Percentiles rank a stretch among this genome's conserved stretches.
phyloP scores from a whole-genome alignment of 1,140 invertebrate genomes.

The Aphis craccivora region DNA sequence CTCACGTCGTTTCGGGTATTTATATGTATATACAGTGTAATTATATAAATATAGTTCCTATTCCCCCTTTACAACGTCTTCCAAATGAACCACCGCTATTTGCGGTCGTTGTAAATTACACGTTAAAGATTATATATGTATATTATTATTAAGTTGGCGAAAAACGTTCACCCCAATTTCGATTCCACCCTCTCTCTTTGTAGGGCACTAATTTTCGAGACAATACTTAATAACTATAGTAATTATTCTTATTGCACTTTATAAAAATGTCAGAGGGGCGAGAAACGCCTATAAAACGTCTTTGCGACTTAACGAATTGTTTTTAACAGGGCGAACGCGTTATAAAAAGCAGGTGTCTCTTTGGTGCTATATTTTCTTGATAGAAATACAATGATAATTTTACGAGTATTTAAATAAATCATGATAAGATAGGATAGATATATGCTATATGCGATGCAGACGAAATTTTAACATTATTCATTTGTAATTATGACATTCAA shows the following conservation, averaged over 20 bases:
- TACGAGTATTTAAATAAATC: not conserved
- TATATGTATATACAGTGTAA: not conserved
- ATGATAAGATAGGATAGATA: not conserved
- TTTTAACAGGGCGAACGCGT: not conserved
- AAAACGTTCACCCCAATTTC: slow-evolving; percentile 19
- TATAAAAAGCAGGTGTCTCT: not conserved
- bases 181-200: not conserved
- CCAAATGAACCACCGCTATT: not conserved
- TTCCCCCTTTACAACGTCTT: not conserved
- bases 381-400: not conserved
- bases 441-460: not conserved
- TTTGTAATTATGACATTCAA: not conserved
- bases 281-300: slow-evolving; percentile 19
- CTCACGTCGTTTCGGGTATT: not conserved
- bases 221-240: slow-evolving; percentile 49
- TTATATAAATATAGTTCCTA: not conserved
- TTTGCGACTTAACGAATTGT: slow-evolving; percentile 22
- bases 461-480: not conserved
- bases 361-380: not conserved
- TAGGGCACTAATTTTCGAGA: not conserved
- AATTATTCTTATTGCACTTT: slow-evolving; percentile 47
- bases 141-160: slow-evolving; percentile 6
- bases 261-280: slow-evolving; percentile 9
- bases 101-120: slow-evolving; percentile 29
- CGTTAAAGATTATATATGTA: not conserved